Evolutionary conservation across 1,140 invertebrate species (phyloP), one percentile per base, ranked within the genome.

Genomic region (Dolichoris vasculosae): DNA sequence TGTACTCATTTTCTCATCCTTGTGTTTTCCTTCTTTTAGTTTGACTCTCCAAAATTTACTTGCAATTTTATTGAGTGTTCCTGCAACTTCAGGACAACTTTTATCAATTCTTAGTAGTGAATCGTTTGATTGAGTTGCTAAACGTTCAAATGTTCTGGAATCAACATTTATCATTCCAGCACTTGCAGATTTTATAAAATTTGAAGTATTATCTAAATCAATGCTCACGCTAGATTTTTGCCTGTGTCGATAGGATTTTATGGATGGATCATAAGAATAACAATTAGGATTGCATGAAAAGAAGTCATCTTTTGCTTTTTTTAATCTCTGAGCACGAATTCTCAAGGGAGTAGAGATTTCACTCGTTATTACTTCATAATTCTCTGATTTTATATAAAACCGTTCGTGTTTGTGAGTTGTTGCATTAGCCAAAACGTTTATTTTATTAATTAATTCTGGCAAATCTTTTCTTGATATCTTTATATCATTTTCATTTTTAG

Each of bases 121-220:
- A 90, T 48, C 64, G 3, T 4, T 43, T 48, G 59, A 59, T 0
- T 32, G 6, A 8, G 92, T 90, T 0, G 90, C 87, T 35, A 94
- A 89, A 86, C 94, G 92, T 83, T 94, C 93, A 89, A 94, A 95
- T 4, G 94, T 92, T 17, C 94, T 93, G 26, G 93, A 89, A 83
- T 95, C 95, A 1, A 95, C 92, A 85, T 95, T 95, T 73, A 96
- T 96, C 94, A 96, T 96, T 20, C 96, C 96, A 0, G 95, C 96
- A 87, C 96, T 96, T 2, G 95, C 95, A 40, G 95, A 96, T 88
- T 96, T 96, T n/a, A n/a, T n/a, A n/a, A n/a, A n/a, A n/a, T n/a
- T n/a, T n/a, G n/a, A n/a, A n/a, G n/a, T n/a, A 30, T 84, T 83
- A 15, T 84, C 59, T 40, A 78, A 69, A 43, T 86, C 85, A 32